Conservation (phyloP, 2,113 vertebrate genomes). For the Zootoca vivipara region DNA sequence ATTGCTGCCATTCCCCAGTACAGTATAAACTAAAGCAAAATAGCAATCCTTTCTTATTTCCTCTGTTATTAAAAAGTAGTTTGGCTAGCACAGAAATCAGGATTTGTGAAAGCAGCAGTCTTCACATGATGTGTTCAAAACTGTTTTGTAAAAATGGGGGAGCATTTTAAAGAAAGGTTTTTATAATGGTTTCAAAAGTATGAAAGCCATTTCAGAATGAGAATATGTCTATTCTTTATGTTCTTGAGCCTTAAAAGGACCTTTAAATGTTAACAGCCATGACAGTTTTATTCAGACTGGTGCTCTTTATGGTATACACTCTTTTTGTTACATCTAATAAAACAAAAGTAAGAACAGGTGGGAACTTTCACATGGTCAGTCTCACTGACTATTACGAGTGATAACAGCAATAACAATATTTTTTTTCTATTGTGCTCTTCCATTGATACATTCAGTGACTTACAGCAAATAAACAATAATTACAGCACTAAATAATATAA, state of each 20-base stretch:
- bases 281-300: constrained; percentile 57
- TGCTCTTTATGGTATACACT: constrained; percentile 52
- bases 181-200: constrained; percentile 74
- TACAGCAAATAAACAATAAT: neutral
- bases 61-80: constrained; percentile 45
- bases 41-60: constrained; percentile 41
- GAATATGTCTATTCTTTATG: constrained; percentile 74
- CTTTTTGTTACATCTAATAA: constrained; percentile 64
- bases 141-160: constrained; percentile 55
- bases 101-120: constrained; percentile 51
- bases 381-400: neutral
- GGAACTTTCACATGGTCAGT: constrained; percentile 29
- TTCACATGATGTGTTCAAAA: constrained; percentile 58
- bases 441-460: neutral
- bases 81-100: constrained; percentile 64
- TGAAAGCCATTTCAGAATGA: constrained; percentile 75
- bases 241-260: constrained; percentile 74
- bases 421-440: neutral
- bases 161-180: constrained; percentile 73
- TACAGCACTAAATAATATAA: neutral
- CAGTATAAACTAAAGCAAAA: constrained; percentile 29
- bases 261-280: constrained; percentile 76
- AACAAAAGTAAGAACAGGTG: constrained; percentile 40
- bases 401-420: neutral
- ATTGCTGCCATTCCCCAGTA: constrained; percentile 39